Evolutionary conservation across 1,140 invertebrate genomes (phyloP).

Genomic region (Physella acuta): DNA sequence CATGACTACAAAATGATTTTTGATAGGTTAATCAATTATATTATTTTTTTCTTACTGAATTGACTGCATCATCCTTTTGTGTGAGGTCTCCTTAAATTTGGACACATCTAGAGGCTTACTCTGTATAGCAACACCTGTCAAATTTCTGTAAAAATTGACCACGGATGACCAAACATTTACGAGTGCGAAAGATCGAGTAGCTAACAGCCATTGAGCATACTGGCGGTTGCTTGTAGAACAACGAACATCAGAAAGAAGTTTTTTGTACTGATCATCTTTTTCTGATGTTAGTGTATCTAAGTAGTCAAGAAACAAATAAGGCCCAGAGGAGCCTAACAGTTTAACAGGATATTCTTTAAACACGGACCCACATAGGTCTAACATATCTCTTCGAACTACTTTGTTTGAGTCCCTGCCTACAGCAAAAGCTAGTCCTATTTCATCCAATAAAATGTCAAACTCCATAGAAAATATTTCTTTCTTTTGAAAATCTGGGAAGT

Average conservation of each 20-base stretch:
- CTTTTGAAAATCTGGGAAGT: slow-evolving; percentile 52
- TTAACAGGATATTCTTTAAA: slow-evolving; percentile 56
- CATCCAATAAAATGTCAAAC: slow-evolving; percentile 53
- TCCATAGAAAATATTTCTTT: slow-evolving; percentile 56
- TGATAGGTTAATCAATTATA: no score
- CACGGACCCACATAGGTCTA: slow-evolving; percentile 49
- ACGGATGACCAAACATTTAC: slow-evolving; percentile 56
- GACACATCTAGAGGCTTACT: slow-evolving; percentile 27
- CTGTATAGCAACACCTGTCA: slow-evolving; percentile 29
- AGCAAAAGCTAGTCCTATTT: slow-evolving; percentile 55
- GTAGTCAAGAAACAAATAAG: slow-evolving; percentile 54
- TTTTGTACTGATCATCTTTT: slow-evolving; percentile 49
- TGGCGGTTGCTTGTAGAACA: slow-evolving; percentile 55
- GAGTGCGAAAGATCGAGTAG: slow-evolving; percentile 54
- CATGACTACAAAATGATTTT: no score
- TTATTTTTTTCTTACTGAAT: slow-evolving; percentile 15
- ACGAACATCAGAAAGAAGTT: slow-evolving; percentile 55
- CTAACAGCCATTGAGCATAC: slow-evolving; percentile 56
- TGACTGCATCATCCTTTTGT: slow-evolving; percentile 44
- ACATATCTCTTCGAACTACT: slow-evolving; percentile 44
- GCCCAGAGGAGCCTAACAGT: slow-evolving; percentile 48
- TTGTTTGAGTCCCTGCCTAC: slow-evolving; percentile 48
- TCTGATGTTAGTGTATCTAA: slow-evolving; percentile 56
- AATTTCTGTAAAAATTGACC: slow-evolving; percentile 55
- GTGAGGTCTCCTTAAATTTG: slow-evolving; percentile 29